Percentiles rank a stretch among this genome's conserved stretches.
Evolutionary conservation across 2,888 invertebrate genomes (phyloP).

Genomic region (Luperina testacea): DNA sequence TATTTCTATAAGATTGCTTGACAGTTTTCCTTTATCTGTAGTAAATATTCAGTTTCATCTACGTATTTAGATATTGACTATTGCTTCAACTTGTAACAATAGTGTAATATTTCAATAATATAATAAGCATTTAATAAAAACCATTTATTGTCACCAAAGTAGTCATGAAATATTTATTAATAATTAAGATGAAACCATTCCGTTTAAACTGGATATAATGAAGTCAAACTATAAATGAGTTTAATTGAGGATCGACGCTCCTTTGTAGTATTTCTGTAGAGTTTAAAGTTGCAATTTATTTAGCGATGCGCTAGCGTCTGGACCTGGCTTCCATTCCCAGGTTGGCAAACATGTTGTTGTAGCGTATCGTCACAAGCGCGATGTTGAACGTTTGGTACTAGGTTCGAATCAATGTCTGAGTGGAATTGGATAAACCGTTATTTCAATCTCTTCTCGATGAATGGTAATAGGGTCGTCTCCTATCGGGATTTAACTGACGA

Average conservation of each 20-base stretch:
- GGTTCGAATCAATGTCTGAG: background rate
- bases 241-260: slow-evolving; percentile 36
- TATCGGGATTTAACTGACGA: background rate
- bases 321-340: background rate
- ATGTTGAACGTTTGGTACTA: background rate
- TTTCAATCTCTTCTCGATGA: background rate
- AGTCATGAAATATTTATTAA: too few species aligned
- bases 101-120: background rate
- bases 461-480: background rate
- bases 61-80: background rate
- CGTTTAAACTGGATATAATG: slow-evolving; percentile 17
- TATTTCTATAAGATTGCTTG: background rate
- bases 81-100: background rate
- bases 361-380: too few species aligned
- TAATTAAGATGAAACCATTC: background rate
- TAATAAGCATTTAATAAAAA: background rate
- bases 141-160: background rate
- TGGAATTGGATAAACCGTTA: background rate
- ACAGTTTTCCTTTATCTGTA: background rate
- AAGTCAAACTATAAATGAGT: slow-evolving; percentile 31
- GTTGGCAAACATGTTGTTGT: background rate
- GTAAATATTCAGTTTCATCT: background rate
- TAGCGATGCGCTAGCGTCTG: slow-evolving; percentile 1
- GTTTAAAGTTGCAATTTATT: slow-evolving; percentile 32
- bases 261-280: slow-evolving; percentile 24